A percentile compares a stretch with the other conserved stretches of the same genome.
These are phyloP conservation scores for Erythrocercus mccallii DNA, from an alignment of 2,113 vertebrate genomes.

Conservation along the genomic window DNA sequence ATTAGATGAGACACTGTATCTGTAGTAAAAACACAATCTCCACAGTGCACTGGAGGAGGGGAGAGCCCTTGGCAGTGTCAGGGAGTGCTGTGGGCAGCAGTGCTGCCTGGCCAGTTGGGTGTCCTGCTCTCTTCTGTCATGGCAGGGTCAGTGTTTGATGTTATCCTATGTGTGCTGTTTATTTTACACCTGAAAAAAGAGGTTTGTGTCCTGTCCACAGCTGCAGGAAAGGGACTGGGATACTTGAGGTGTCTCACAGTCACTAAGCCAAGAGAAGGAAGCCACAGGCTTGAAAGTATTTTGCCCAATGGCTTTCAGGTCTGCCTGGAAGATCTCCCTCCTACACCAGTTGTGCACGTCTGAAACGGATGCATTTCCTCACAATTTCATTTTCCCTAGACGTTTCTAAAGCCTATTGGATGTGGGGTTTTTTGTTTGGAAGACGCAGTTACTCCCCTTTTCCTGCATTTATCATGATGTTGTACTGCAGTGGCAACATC, in stretches of 20 bases:
- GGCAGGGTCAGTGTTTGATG: background rate
- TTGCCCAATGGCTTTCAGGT: background rate
- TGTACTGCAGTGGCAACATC: background rate
- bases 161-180: background rate
- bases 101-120: background rate
- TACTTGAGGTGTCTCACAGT: background rate
- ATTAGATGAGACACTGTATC: background rate
- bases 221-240: background rate
- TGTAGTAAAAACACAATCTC: background rate
- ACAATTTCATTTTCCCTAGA: background rate
- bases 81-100: background rate
- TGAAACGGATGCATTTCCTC: background rate
- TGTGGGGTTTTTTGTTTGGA: background rate
- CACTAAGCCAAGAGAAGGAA: background rate
- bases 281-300: background rate
- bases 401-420: background rate
- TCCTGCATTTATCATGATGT: background rate
- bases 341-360: background rate
- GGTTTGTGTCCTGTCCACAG: background rate
- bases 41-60: accelerated
- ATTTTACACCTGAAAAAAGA: background rate
- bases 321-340: background rate
- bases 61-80: background rate
- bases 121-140: background rate
- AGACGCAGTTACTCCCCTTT: background rate